Evolutionary conservation across 2,797 vertebrate genomes (phyloP).

Genomic region (Cossypha heuglini): DNA sequence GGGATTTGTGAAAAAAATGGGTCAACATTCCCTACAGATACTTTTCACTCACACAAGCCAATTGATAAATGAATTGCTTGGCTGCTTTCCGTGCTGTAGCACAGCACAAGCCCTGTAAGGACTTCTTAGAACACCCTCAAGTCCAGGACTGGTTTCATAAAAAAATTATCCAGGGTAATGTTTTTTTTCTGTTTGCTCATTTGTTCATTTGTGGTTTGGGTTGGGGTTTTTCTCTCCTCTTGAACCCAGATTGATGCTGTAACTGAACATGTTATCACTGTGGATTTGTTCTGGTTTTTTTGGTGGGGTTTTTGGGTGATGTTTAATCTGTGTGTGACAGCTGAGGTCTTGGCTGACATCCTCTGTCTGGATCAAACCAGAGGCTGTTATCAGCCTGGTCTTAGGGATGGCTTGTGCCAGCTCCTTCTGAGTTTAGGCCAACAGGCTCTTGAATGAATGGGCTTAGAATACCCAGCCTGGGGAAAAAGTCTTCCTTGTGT

Average conservation of each 20-base stretch:
- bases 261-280: background rate
- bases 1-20: background rate
- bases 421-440: background rate
- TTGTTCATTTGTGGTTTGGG: accelerated
- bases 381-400: background rate
- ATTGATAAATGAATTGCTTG: background rate
- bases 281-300: background rate
- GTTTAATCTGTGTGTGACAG: background rate
- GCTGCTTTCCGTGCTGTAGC: background rate
- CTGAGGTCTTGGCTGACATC: slow-evolving; percentile 8
- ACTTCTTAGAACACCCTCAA: background rate
- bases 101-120: background rate
- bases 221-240: background rate
- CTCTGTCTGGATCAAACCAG: background rate
- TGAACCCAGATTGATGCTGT: background rate
- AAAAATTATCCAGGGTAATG: background rate
- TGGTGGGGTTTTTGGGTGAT: background rate
- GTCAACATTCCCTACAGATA: background rate
- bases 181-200: background rate
- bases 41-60: background rate
- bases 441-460: background rate
- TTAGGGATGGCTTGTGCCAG: background rate
- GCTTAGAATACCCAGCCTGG: background rate
- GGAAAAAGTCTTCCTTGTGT: background rate
- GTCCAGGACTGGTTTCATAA: background rate